phyloP scores from a whole-genome alignment of 2,113 vertebrate genomes.

The Hassar affinis region DNA sequence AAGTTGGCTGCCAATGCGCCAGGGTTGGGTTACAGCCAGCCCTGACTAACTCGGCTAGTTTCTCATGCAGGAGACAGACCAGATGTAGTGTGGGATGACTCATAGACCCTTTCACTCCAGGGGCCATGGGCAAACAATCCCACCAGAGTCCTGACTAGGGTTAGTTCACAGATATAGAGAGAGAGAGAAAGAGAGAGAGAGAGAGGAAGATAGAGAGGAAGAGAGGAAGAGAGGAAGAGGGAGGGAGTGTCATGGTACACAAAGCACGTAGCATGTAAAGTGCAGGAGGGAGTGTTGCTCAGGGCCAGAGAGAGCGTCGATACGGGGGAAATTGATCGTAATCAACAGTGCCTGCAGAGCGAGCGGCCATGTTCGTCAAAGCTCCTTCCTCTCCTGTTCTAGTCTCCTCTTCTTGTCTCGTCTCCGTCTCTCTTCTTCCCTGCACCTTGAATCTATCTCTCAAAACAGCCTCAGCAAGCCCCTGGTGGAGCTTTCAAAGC shows the following conservation, averaged over 20 bases:
- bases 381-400: conserved; percentile 43
- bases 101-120: conserved; percentile 50
- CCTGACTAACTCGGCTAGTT: conserved; percentile 21
- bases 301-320: conserved; percentile 76
- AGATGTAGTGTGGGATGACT: conserved; percentile 48
- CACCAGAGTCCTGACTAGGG: conserved; percentile 38
- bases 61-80: conserved; percentile 35
- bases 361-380: conserved; percentile 50
- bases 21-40: conserved; percentile 15
- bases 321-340: conserved; percentile 80
- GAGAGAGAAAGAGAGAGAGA: conserved; percentile 53
- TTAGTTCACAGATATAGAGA: conserved; percentile 27
- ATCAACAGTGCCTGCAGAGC: conserved; percentile 77
- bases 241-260: conserved; percentile 72
- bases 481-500: conserved; percentile 46
- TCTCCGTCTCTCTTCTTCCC: conserved; percentile 30
- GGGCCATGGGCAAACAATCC: conserved; percentile 45
- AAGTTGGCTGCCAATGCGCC: conserved; percentile 8
- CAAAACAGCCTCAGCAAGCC: conserved; percentile 33
- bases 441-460: conserved; percentile 41
- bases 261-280: conserved; percentile 76
- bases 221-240: conserved; percentile 47
- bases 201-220: conserved; percentile 46
- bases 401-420: conserved; percentile 8
- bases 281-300: conserved; percentile 73